These are phyloP conservation scores for Alcis repandata DNA, from an alignment of 2,888 invertebrate species.

Conservation along the genomic window DNA sequence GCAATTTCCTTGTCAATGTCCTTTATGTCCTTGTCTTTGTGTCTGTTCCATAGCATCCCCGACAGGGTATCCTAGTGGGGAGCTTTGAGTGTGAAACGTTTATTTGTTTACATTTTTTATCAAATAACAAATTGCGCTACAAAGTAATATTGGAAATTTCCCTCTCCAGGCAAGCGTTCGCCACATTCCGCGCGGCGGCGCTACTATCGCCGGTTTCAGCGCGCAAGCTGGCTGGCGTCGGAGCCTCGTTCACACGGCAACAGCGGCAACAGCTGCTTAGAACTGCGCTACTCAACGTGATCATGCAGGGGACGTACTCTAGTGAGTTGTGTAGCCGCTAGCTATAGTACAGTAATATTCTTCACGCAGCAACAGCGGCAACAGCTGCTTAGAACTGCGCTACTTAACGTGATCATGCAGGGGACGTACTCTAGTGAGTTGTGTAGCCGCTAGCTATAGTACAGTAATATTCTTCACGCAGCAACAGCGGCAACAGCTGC, in stretches of 20 bases:
- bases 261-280: slow-evolving; percentile 73
- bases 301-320: slow-evolving; percentile 78
- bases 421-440: slow-evolving; percentile 40
- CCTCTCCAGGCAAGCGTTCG: slow-evolving; percentile 78
- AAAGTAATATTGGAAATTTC: too few relatives aligned
- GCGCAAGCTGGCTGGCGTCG: slow-evolving; percentile 75
- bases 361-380: slow-evolving; percentile 78
- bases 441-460: too few relatives aligned
- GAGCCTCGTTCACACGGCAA: slow-evolving; percentile 77
- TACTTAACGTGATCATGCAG: not conserved
- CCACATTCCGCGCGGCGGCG: slow-evolving; percentile 74
- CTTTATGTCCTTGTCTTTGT: too few relatives aligned
- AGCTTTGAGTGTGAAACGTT: too few relatives aligned
- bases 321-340: slow-evolving; percentile 66
- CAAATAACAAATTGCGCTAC: too few relatives aligned
- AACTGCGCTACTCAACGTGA: slow-evolving; percentile 71
- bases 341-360: too few relatives aligned
- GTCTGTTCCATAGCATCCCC: too few relatives aligned
- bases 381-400: slow-evolving; percentile 66
- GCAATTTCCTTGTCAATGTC: too few relatives aligned
- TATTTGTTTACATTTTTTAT: too few relatives aligned
- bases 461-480: too few relatives aligned
- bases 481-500: slow-evolving; percentile 73
- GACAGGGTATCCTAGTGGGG: too few relatives aligned
- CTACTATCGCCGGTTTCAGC: slow-evolving; percentile 67